phyloP scores from a whole-genome alignment of 2,797 vertebrate species.

The Pristis pectinata region DNA sequence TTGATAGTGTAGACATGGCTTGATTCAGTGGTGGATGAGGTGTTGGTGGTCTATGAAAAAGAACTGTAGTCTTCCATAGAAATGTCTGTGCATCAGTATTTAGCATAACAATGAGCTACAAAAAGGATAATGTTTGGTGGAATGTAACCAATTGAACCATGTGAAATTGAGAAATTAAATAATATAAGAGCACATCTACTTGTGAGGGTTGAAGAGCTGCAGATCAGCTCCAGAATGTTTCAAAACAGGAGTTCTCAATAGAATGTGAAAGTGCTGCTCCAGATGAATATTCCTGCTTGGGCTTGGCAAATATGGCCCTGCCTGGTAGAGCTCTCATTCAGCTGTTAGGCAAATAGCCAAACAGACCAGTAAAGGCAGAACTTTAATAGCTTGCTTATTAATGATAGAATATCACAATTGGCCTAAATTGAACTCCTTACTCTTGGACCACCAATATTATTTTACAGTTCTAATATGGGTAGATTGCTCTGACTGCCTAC shows the following conservation, averaged over 20 bases:
- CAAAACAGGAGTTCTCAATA: neutral
- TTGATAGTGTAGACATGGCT: neutral
- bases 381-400: neutral
- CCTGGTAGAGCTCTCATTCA: too few species aligned
- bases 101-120: neutral
- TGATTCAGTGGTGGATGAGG: neutral
- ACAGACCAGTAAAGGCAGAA: neutral
- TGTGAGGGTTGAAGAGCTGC: neutral
- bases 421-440: neutral
- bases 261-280: neutral
- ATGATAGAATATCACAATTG: neutral
- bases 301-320: too few species aligned
- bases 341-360: neutral
- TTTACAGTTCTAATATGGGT: neutral
- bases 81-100: neutral
- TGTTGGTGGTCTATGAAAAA: neutral
- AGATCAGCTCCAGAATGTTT: neutral
- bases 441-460: neutral
- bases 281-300: too few species aligned
- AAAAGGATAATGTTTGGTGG: neutral
- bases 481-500: neutral
- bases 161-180: too few species aligned
- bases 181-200: neutral
- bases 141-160: neutral
- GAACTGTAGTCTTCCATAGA: neutral